Base-by-base conservation (phyloP, 1,140 invertebrate genomes). In the Heliconius himera region DNA sequence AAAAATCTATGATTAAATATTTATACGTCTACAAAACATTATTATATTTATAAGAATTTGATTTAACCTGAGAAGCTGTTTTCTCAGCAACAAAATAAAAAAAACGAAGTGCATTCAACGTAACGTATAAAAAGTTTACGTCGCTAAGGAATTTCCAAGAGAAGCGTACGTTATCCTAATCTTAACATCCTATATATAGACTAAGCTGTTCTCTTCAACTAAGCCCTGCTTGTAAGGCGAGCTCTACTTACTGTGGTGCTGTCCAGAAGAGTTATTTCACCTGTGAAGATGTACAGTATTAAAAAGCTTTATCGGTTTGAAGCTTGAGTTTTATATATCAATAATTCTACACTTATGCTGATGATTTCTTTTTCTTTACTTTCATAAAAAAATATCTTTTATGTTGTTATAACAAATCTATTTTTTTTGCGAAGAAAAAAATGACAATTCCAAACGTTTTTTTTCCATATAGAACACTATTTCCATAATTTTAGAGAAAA, bases 261-360 rank as follows among this genome's bases (percentile, higher is more conserved):
- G 60, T 66, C 60, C 60, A 66, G 60, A 66, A 66, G 26, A 66
- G 60, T 66, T 66, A 66, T 29, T 66, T 66, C 60, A 66, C 60
- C 60, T 66, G 60, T 66, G 22, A 66, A 66, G 60, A 26, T 29
- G 2, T 66, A 16, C 9, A 4, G 26, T 16, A 26, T 26, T 26
- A 66, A 66, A 26, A 6, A 16, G n/a, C 20, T n/a, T 22, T 11
- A 1, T n/a, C 20, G 20, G 54, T 22, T 22, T 56, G 20, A 11
- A 22, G 54, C 54, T 18, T 56, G 9, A 56, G 2, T n/a, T 56
- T 20, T 9, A 56, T 56, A 22, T 22, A 56, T 22, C 20, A 36
- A 36, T 36, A 36, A 36, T 8, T 36, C 33, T 36, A 36, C 33
- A 36, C 6, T 36, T 36, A 36, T 36, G 33, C 6, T 36, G 5